phyloP scores from a whole-genome alignment of 64 coral and sea anemone genomes.

The Hydrozoanthus tunicans region DNA sequence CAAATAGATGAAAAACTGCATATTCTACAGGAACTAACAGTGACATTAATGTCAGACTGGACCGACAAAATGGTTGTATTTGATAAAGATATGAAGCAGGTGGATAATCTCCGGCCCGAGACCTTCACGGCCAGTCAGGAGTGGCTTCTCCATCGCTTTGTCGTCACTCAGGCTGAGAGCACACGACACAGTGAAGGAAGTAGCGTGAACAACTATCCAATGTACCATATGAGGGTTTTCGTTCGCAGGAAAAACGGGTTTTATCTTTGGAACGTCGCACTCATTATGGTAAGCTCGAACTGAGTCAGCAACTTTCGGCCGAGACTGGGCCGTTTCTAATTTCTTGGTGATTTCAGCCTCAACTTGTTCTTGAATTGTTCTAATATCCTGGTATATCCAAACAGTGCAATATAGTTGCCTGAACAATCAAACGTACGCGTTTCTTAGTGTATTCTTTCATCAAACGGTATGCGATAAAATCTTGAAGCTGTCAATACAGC shows the following conservation, averaged over 20 bases:
- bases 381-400: too few species aligned
- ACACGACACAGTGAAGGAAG: conserved; percentile 46
- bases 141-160: conserved; percentile 73
- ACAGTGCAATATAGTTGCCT: too few species aligned
- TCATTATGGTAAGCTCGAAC: conserved; percentile 75
- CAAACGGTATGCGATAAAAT: too few species aligned
- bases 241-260: conserved; percentile 71
- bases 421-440: too few species aligned
- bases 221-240: conserved; percentile 76
- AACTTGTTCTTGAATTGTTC: too few species aligned
- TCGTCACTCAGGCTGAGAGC: conserved; percentile 66
- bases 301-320: neutral
- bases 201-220: conserved; percentile 81
- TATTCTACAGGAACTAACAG: conserved; percentile 68
- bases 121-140: conserved; percentile 74
- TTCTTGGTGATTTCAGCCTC: too few species aligned
- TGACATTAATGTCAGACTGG: conserved; percentile 90
- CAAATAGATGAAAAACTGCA: neutral
- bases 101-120: conserved; percentile 65
- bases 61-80: conserved; percentile 73
- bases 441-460: too few species aligned
- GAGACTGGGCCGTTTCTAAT: too few species aligned
- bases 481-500: too few species aligned
- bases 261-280: conserved; percentile 85
- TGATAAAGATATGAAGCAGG: conserved; percentile 77